phyloP scores from a whole-genome alignment of 1,140 invertebrate genomes.

The Batillaria attramentaria region DNA sequence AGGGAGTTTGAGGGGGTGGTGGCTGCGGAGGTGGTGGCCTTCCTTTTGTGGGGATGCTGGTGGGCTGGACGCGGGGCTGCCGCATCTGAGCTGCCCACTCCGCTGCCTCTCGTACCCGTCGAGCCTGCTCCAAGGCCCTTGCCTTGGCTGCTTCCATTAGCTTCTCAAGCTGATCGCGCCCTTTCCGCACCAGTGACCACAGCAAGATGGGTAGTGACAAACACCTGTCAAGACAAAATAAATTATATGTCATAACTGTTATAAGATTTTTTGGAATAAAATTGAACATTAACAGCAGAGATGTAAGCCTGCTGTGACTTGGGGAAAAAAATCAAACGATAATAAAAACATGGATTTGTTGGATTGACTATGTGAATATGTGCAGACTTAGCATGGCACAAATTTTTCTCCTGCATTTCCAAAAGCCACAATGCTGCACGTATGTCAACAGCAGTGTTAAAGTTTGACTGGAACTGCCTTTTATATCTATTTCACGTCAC shows the following conservation, averaged over 20 bases:
- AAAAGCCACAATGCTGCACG: too few species aligned
- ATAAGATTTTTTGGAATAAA: background rate
- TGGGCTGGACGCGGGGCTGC: slow-evolving; percentile 31
- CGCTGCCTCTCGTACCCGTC: background rate
- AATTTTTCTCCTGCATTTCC: too few species aligned
- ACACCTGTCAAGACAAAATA: slow-evolving; percentile 74
- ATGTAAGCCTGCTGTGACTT: too few species aligned
- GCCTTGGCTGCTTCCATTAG: slow-evolving; percentile 42
- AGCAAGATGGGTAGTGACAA: slow-evolving; percentile 93
- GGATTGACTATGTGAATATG: too few species aligned
- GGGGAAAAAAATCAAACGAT: too few species aligned
- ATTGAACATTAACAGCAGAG: background rate
- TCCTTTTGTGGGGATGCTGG: slow-evolving; percentile 39
- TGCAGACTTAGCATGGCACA: too few species aligned
- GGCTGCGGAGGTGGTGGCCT: slow-evolving; percentile 39
- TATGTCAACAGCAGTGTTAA: too few species aligned
- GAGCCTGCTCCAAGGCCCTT: slow-evolving; percentile 29
- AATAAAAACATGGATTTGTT: too few species aligned
- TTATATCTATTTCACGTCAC: too few species aligned
- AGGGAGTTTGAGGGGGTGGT: slow-evolving; percentile 34
- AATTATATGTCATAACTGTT: background rate
- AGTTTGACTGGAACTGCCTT: too few species aligned
- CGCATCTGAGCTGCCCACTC: slow-evolving; percentile 11
- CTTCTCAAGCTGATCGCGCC: slow-evolving; percentile 59
- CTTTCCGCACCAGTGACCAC: slow-evolving; percentile 80